phyloP scores from a whole-genome alignment of 2,113 vertebrate species.

The Aegotheles bennettii region DNA sequence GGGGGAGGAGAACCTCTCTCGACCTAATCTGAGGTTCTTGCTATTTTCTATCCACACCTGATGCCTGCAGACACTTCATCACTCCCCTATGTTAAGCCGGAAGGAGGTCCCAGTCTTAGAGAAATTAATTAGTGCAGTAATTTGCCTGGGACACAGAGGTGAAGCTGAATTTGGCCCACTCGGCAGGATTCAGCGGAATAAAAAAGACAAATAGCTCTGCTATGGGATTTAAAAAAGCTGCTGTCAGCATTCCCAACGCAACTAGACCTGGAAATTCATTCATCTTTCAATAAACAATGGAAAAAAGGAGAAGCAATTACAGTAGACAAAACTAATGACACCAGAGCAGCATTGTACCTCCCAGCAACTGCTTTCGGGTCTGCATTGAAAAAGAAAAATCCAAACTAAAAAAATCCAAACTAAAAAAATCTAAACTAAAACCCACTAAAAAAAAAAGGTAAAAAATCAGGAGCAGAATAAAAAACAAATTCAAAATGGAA shows the following conservation, averaged over 20 bases:
- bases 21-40: not conserved
- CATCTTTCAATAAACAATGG: slow-evolving; percentile 1
- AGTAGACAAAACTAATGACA: slow-evolving; percentile 31
- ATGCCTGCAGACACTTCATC: not conserved
- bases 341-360: not conserved
- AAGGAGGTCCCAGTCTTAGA: not conserved
- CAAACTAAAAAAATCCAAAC: not conserved
- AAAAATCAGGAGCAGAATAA: not conserved
- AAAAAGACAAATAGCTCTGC: slow-evolving; percentile 12
- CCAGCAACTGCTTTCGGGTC: not conserved
- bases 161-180: not conserved
- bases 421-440: too few relatives aligned
- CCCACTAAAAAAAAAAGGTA: not conserved
- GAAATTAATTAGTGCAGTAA: slow-evolving; percentile 11
- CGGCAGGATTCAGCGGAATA: slow-evolving; percentile 20
- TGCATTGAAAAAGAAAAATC: not conserved
- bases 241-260: slow-evolving; percentile 6
- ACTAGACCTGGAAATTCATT: slow-evolving; percentile 35
- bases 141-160: not conserved
- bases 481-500: not conserved
- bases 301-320: slow-evolving; percentile 20
- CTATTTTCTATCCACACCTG: not conserved
- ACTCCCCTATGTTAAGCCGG: not conserved
- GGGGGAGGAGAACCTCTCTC: too few relatives aligned
- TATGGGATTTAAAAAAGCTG: not conserved